phyloP scores from a whole-genome alignment of 2,113 vertebrate species.

The Anser brachyrhynchus region DNA sequence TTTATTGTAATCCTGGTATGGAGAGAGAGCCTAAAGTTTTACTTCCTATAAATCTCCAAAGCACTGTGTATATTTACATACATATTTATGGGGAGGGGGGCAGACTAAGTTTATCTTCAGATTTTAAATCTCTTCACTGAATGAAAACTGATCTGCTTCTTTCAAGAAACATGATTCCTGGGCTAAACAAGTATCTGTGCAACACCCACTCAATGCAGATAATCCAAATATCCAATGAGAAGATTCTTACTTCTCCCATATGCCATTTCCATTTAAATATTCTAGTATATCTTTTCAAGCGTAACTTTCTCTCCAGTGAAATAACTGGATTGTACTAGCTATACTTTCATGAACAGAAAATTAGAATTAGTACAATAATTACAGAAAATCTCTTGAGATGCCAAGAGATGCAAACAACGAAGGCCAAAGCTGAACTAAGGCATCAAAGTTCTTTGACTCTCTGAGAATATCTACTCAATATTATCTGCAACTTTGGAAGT shows the following conservation, averaged over 20 bases:
- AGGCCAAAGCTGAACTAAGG: background rate
- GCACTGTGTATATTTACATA: background rate
- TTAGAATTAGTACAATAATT: constrained; percentile 63
- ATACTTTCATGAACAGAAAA: constrained; percentile 56
- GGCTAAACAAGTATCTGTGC: constrained; percentile 44
- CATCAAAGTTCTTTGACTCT: background rate
- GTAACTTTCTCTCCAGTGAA: background rate
- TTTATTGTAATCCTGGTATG: background rate
- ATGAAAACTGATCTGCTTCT: constrained; percentile 7
- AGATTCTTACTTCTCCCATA: constrained; percentile 10
- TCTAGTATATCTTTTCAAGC: background rate
- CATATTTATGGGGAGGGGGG: too few relatives aligned
- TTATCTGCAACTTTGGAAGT: constrained; percentile 54
- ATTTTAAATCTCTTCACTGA: constrained; percentile 27
- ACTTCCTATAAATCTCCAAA: background rate
- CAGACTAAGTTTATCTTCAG: constrained; percentile 22
- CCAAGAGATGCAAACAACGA: constrained; percentile 23
- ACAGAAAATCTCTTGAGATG: constrained; percentile 23
- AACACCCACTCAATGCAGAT: constrained; percentile 9
- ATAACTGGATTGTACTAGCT: background rate
- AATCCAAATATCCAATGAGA: constrained; percentile 13
- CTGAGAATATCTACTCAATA: constrained; percentile 42
- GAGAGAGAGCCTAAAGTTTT: background rate
- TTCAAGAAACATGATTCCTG: background rate
- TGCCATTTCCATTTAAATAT: constrained; percentile 67